These are phyloP conservation scores for Bimastos eiseni DNA, from an alignment of 2,888 invertebrate genomes.

Conservation along the genomic window DNA sequence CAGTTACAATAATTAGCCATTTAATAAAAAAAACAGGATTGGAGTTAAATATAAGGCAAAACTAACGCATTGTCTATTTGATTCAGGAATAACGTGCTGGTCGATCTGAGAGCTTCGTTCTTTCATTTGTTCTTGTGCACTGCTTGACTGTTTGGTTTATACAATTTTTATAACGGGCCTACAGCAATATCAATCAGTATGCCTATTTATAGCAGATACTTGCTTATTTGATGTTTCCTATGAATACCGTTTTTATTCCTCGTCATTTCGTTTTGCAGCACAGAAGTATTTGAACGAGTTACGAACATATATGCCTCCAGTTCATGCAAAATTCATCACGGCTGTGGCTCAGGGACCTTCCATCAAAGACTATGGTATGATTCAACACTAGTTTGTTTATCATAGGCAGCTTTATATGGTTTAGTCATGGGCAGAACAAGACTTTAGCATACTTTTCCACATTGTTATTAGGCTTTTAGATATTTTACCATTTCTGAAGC, in stretches of 20 bases:
- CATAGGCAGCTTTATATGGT: neutral
- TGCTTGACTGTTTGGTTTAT: neutral
- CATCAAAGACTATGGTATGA: slow-evolving; percentile 19
- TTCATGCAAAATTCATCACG: neutral
- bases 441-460: neutral
- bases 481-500: too few species aligned
- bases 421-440: neutral
- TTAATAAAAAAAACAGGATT: too few species aligned
- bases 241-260: neutral
- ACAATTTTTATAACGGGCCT: neutral
- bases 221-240: neutral
- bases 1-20: too few species aligned
- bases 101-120: too few species aligned
- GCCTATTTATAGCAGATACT: neutral
- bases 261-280: slow-evolving; percentile 6
- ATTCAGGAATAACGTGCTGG: too few species aligned
- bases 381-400: neutral
- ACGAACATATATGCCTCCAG: neutral
- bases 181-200: neutral
- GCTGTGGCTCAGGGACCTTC: slow-evolving; percentile 19
- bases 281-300: slow-evolving; percentile 16
- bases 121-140: neutral
- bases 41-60: too few species aligned
- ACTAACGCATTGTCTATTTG: too few species aligned
- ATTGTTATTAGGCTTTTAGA: neutral